Evolutionary conservation across 2,888 invertebrate genomes (phyloP).

Genomic region (Brachyopa scutellaris): DNA sequence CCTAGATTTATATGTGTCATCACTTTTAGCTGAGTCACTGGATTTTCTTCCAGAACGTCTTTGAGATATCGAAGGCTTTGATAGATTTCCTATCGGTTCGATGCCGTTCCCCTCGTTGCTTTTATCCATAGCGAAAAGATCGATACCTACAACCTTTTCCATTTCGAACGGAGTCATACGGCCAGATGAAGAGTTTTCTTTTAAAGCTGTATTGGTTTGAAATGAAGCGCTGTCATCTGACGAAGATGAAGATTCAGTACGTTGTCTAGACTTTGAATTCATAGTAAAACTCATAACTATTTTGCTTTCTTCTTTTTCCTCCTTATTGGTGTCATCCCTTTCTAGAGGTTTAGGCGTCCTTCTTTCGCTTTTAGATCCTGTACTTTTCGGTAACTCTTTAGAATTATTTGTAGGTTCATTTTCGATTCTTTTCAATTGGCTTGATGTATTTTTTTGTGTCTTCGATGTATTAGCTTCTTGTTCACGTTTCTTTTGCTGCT

Average conservation of each 20-base stretch:
- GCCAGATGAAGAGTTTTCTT: background rate
- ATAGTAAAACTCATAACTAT: background rate
- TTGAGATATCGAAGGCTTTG: background rate
- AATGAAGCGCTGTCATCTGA: background rate
- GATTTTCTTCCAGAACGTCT: background rate
- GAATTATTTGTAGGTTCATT: background rate
- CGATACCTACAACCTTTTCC: constrained; percentile 33
- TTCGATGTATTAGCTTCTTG: background rate
- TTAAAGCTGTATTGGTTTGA: background rate
- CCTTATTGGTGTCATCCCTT: too few species aligned
- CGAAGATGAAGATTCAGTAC: constrained; percentile 12
- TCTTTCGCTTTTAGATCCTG: background rate
- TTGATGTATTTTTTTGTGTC: background rate
- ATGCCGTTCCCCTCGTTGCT: background rate
- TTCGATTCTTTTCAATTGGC: background rate
- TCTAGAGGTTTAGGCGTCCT: background rate
- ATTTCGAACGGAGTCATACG: constrained; percentile 3
- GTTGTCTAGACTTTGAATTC: background rate
- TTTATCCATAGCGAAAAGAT: constrained; percentile 26
- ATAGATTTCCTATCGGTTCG: background rate
- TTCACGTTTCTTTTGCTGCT: constrained; percentile 23
- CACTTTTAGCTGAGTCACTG: background rate
- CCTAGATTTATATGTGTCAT: background rate
- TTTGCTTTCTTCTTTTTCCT: background rate
- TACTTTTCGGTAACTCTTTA: too few species aligned